Evolutionary conservation across 2,888 invertebrate species (phyloP).

Genomic region (Meiosimyza platycephala): DNA sequence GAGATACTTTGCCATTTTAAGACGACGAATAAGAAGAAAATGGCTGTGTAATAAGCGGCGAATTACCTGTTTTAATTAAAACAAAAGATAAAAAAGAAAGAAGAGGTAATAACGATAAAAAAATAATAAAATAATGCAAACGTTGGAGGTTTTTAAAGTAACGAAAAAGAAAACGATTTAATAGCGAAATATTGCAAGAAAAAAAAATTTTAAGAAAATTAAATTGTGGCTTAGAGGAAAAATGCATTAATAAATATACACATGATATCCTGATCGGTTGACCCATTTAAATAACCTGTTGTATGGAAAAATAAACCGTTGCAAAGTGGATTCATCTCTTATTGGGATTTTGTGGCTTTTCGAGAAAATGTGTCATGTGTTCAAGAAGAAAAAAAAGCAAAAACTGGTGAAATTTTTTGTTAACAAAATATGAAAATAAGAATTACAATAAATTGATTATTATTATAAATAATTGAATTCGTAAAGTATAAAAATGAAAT

Average conservation of each 20-base stretch:
- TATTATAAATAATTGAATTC: not conserved
- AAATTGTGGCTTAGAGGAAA: slow-evolving; percentile 2
- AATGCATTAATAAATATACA: too few species aligned
- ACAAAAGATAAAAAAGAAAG: slow-evolving; percentile 19
- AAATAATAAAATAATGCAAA: slow-evolving; percentile 21
- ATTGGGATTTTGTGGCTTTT: not conserved
- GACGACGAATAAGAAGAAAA: slow-evolving; percentile 18
- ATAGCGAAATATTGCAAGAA: not conserved
- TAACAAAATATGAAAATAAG: slow-evolving; percentile 1
- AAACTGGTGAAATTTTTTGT: slow-evolving; percentile 17
- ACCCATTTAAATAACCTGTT: slow-evolving; percentile 65
- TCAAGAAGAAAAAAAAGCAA: not conserved
- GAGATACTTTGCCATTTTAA: slow-evolving; percentile 28
- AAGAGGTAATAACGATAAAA: slow-evolving; percentile 43
- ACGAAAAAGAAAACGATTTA: slow-evolving; percentile 12
- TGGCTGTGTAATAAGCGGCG: slow-evolving; percentile 24
- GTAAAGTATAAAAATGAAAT: not conserved
- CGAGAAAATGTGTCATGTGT: slow-evolving; percentile 7
- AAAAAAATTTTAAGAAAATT: slow-evolving; percentile 2
- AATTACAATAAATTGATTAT: slow-evolving; percentile 16
- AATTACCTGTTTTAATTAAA: slow-evolving; percentile 29
- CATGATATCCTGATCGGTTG: slow-evolving; percentile 36
- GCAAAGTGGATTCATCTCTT: not conserved
- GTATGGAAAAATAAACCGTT: slow-evolving; percentile 48
- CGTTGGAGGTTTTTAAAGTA: slow-evolving; percentile 6